phyloP scores from a whole-genome alignment of 53 echinoderm and acorn worm species.

The Echinarachnius parma region DNA sequence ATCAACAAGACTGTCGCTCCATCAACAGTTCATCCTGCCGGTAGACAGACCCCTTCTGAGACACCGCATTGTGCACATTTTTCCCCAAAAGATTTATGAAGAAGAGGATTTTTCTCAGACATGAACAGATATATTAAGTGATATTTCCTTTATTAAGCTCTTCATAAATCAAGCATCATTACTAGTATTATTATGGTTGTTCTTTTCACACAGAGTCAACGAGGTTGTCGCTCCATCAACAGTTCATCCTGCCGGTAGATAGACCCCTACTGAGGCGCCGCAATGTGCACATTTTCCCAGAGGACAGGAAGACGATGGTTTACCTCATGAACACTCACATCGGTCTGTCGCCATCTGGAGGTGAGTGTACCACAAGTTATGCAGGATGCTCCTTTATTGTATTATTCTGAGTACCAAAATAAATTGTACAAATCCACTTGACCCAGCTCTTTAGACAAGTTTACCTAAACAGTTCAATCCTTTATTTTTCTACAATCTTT shows the following conservation, averaged over 20 bases:
- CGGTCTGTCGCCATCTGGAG: conserved; percentile 78
- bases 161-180: no score
- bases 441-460: no score
- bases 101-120: no score
- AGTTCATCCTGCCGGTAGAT: conserved; percentile 65
- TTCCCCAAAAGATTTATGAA: conserved; percentile 59
- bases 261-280: conserved; percentile 74
- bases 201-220: conserved; percentile 47
- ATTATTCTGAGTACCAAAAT: no score
- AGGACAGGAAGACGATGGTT: conserved; percentile 42
- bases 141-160: no score
- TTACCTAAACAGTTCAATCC: no score
- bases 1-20: conserved; percentile 53
- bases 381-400: no score
- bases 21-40: conserved; percentile 64
- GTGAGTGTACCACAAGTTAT: no score
- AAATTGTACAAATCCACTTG: no score
- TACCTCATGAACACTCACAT: conserved; percentile 82
- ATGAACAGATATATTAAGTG: no score
- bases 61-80: conserved; percentile 63
- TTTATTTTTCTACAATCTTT: no score
- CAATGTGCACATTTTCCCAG: conserved; percentile 71
- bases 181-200: no score
- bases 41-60: conserved; percentile 78
- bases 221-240: conserved; percentile 59